A percentile compares a stretch with the other conserved stretches of the same genome.
phyloP scores from a whole-genome alignment of 2,113 vertebrate genomes.

The Garra rufa region DNA sequence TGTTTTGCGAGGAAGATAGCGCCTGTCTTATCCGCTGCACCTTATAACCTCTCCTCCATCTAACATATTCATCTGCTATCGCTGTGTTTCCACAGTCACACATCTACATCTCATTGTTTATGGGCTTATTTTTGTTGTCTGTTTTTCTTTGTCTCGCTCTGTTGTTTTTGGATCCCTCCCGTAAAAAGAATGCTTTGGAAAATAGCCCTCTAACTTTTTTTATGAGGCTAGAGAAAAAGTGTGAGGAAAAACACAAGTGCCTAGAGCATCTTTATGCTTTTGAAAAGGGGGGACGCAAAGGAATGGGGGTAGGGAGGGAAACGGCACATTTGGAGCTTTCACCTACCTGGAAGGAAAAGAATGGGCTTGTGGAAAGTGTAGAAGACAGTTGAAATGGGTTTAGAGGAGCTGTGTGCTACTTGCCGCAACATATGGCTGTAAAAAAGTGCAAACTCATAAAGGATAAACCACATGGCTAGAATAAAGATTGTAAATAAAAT shows the following conservation, averaged over 20 bases:
- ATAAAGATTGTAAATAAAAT: slow-evolving; percentile 44
- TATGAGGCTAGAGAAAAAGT: slow-evolving; percentile 5
- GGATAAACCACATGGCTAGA: slow-evolving; percentile 41
- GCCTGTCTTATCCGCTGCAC: slow-evolving; percentile 20
- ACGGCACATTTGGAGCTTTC: slow-evolving; percentile 11
- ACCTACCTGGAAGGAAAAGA: slow-evolving; percentile 27
- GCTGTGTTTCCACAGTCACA: slow-evolving; percentile 13
- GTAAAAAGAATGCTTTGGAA: slow-evolving; percentile 42
- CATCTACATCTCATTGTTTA: slow-evolving; percentile 41
- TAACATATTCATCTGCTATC: background rate
- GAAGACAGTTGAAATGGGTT: slow-evolving; percentile 9
- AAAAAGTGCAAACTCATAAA: slow-evolving; percentile 44
- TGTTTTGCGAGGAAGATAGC: slow-evolving; percentile 33
- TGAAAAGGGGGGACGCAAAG: slow-evolving; percentile 17
- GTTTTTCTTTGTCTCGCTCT: slow-evolving; percentile 35
- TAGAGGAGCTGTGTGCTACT: background rate
- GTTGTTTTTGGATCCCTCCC: slow-evolving; percentile 22
- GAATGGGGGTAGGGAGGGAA: slow-evolving; percentile 18
- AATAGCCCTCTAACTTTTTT: slow-evolving; percentile 40
- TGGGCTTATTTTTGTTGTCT: slow-evolving; percentile 29
- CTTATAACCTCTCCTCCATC: slow-evolving; percentile 25
- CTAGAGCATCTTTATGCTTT: slow-evolving; percentile 46
- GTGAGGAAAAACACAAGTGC: slow-evolving; percentile 27
- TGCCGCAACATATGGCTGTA: slow-evolving; percentile 37
- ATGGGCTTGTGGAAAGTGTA: slow-evolving; percentile 10